Evolutionary conservation across 2,888 invertebrate genomes (phyloP).

Genomic region (Acleris laterana): DNA sequence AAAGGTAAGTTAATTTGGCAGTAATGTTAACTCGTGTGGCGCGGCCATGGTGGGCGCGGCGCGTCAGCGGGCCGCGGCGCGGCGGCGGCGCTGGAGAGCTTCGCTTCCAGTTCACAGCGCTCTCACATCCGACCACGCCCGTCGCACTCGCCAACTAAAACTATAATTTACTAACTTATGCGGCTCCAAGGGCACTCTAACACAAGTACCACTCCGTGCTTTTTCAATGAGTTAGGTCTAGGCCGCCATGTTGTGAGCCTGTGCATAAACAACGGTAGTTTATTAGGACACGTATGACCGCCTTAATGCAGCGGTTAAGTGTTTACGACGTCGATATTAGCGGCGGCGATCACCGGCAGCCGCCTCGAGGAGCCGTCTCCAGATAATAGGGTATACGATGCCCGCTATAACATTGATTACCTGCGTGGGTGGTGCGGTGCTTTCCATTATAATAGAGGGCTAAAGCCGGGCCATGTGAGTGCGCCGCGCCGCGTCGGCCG

Average conservation of each 20-base stretch:
- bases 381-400: constrained; percentile 41
- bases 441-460: constrained; percentile 35
- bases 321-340: constrained; percentile 37
- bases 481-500: constrained; percentile 14
- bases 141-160: constrained; percentile 31
- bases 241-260: constrained; percentile 24
- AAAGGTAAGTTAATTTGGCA: not conserved
- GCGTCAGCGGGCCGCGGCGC: not conserved
- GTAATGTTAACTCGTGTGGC: not conserved
- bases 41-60: constrained; percentile 16
- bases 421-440: constrained; percentile 36
- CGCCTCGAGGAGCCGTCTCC: constrained; percentile 37
- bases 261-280: constrained; percentile 18
- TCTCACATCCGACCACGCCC: constrained; percentile 16
- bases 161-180: constrained; percentile 36
- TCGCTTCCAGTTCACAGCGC: constrained; percentile 13
- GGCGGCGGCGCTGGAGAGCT: constrained; percentile 6
- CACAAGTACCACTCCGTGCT: constrained; percentile 11
- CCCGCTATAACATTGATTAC: constrained; percentile 43
- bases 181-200: constrained; percentile 30
- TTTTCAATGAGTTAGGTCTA: constrained; percentile 18
- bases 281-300: constrained; percentile 29
- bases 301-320: constrained; percentile 33
- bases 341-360: constrained; percentile 34
- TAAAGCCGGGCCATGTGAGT: constrained; percentile 32